Base-by-base conservation (phyloP, 2,888 invertebrate species). In the Amphipyra tragopoginis region DNA sequence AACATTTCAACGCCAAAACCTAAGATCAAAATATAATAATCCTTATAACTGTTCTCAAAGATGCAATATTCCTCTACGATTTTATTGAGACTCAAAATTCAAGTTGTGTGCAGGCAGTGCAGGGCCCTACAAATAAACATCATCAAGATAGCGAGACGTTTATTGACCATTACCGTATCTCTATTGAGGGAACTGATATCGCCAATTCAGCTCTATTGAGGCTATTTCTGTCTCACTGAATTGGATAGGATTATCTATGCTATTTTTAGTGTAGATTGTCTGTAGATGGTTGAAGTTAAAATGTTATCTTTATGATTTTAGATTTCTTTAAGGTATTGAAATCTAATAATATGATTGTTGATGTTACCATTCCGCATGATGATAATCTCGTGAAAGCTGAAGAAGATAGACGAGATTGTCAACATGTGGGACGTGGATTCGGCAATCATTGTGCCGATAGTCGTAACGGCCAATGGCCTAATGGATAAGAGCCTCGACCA, bases 141-240 rank as follows among this genome's bases (percentile, higher is more conserved):
- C 43, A 42, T 61, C 13, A 60, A 72, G 72, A 72, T 75, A 69
- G 9, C 8, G 11, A 1, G 65, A 75, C 65, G 34, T 69, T 66
- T 66, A 75, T 65, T 14, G 58, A 7, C 59, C 49, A 75, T 62
- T 65, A 55, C 29, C 7, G 44, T 75, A 75, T 75, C 75, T 68
- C 13, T 45, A 65, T 57, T 39, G 57, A 29, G 40, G 21, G 48
- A 34, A 52, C 36, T 55, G 65, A 52, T 64, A 69, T 61, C 50
- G 36, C 50, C 55, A 62, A 64, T 66, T 69, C 69, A 62, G 44
- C 34, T 63, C 45, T 51, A 75, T 72, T 69, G 61, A 34, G 39
- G 58, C 65, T 69, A 75, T 75, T 72, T 63, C 55, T 63, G 65
- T 60, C 48, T 53, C 26, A 11, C 8, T 15, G 47, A 62, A 72